Conservation (phyloP, 2,888 invertebrate genomes). For the Acleris literana region DNA sequence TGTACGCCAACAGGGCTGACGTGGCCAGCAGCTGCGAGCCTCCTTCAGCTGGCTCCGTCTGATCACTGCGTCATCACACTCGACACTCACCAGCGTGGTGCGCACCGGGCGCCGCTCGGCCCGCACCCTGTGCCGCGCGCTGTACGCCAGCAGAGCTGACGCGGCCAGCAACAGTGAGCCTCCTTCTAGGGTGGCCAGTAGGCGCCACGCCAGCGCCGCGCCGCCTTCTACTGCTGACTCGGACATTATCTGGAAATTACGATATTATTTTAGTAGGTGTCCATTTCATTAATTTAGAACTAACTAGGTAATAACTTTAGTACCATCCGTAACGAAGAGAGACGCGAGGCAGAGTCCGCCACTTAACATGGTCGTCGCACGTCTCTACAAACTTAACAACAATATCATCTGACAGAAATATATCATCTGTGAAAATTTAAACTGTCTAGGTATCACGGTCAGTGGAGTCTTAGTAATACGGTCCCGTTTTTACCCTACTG, state of each 20-base stretch:
- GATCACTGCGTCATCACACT: neutral
- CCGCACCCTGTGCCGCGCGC: constrained; percentile 53
- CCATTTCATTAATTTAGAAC: no score
- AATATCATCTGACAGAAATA: no score
- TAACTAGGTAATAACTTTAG: no score
- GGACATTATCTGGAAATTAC: constrained; percentile 54
- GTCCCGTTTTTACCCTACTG: no score
- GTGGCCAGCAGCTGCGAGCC: constrained; percentile 66
- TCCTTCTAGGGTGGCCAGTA: constrained; percentile 72
- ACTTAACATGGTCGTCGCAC: no score
- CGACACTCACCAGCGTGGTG: constrained; percentile 60
- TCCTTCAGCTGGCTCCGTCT: constrained; percentile 67
- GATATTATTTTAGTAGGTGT: neutral
- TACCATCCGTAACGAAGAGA: neutral
- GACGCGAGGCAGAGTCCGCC: no score
- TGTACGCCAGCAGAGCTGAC: constrained; percentile 67
- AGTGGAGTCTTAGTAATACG: no score
- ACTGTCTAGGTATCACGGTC: no score
- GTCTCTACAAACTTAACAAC: no score
- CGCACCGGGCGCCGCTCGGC: constrained; percentile 45
- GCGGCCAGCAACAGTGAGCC: constrained; percentile 66
- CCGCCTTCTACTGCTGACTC: constrained; percentile 67
- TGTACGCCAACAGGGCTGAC: constrained; percentile 51
- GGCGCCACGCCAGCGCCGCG: constrained; percentile 67
- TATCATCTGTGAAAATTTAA: no score